Base-by-base conservation (phyloP, 2,888 invertebrate genomes). In the Schizotus pectinicornis region DNA sequence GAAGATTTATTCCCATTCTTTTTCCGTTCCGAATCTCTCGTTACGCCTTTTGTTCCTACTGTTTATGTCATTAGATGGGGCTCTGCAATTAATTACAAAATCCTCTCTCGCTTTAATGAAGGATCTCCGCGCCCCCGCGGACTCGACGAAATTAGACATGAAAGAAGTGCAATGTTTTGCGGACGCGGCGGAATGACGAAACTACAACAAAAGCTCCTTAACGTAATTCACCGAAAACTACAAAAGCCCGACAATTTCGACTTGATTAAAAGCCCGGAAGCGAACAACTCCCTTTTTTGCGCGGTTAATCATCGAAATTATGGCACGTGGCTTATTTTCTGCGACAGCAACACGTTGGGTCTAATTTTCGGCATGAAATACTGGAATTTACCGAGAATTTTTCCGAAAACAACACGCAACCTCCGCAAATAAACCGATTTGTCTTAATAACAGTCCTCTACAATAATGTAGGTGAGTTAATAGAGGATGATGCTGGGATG, bases 31-130 rank as follows among this genome's bases (percentile, higher is more conserved):
- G 45, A 47, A 59, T 43, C 50, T 49, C 50, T 61, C 56, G 53
- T 53, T 51, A 52, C 45, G 41, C 39, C 57, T 54, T 61, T 55
- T 58, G 50, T 65, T 65, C 38, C 52, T 57, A 50, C 51, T 56
- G 53, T 65, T 65, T 63, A 64, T 61, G 56, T 63, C 63, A 64
- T 67, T 63, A 60, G 57, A 59, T 52, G 39, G 52, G 48, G 56
- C 59, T 61, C 56, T 57, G 59, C 61, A 64, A 66, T 67, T 67
- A 67, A 67, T 67, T 66, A 65, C 64, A 47, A 62, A 65, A 64
- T 67, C 63, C 67, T 62, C 61, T 57, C 50, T 63, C 57, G 54
- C 54, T 63, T 65, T 67, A 63, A 67, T 66, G 63, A 66, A 65
- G 63, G 60, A 63, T 63, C 63, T 22, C 22, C 5, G 22, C 22